Evolutionary conservation across 2,113 vertebrate genomes (phyloP).

Genomic region (Marmota flaviventris): DNA sequence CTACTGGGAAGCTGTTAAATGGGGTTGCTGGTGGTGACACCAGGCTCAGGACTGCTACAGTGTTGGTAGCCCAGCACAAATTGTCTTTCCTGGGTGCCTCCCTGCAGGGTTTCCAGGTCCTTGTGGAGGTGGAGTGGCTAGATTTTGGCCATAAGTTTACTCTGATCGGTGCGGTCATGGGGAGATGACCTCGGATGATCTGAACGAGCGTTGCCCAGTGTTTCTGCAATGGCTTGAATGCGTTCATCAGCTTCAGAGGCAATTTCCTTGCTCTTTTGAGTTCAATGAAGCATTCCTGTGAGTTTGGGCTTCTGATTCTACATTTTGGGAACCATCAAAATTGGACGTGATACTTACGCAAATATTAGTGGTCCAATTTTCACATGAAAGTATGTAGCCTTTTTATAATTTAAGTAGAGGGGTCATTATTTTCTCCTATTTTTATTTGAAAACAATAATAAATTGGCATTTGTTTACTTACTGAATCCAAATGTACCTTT

Average conservation of each 20-base stretch:
- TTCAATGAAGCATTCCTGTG: no score
- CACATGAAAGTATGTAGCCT: constrained; percentile 21
- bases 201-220: constrained; percentile 98
- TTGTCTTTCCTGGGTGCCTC: constrained; percentile 52
- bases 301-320: constrained; percentile 62
- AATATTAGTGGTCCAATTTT: constrained; percentile 44
- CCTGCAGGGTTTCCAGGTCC: constrained; percentile 96
- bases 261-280: no score
- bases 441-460: background rate
- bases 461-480: constrained; percentile 19
- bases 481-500: background rate
- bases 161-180: constrained; percentile 98
- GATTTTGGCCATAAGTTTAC: constrained; percentile 99
- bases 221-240: constrained; percentile 99
- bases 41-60: background rate
- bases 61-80: background rate
- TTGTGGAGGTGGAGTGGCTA: constrained; percentile 98
- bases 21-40: background rate
- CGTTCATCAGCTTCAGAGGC: constrained; percentile 91
- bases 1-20: background rate
- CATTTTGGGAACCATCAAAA: background rate
- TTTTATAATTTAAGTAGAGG: constrained; percentile 51
- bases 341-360: background rate
- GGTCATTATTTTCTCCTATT: background rate
- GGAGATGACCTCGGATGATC: constrained; percentile 96